phyloP scores from a whole-genome alignment of 2,888 invertebrate species.

The Microctonus aethiopoides region DNA sequence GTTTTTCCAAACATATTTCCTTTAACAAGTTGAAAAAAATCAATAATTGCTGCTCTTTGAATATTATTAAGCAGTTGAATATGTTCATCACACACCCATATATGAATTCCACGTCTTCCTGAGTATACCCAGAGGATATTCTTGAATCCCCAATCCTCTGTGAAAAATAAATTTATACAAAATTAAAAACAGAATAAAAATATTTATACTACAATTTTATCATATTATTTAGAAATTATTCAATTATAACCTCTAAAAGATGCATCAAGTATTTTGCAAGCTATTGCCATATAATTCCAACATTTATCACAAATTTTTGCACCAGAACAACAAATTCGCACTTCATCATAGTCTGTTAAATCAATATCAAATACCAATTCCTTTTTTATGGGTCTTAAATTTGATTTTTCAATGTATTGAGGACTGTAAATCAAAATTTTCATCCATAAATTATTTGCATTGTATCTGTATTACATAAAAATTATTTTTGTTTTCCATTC shows the following conservation, averaged over 20 bases:
- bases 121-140: conserved; percentile 98
- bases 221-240: background rate
- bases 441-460: background rate
- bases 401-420: conserved; percentile 13
- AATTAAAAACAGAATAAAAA: no score
- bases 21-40: conserved; percentile 83
- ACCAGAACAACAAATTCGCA: conserved; percentile 90
- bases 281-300: conserved; percentile 96
- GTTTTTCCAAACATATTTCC: conserved; percentile 80
- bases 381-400: conserved; percentile 71
- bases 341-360: conserved; percentile 98
- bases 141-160: conserved; percentile 94
- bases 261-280: conserved; percentile 88
- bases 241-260: conserved; percentile 80
- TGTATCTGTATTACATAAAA: background rate
- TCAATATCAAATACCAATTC: conserved; percentile 99
- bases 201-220: no score
- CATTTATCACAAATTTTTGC: conserved; percentile 93
- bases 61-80: conserved; percentile 81
- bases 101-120: conserved; percentile 97
- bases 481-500: no score
- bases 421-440: background rate
- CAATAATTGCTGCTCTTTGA: conserved; percentile 85
- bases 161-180: conserved; percentile 32
- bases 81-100: conserved; percentile 94